Evolutionary conservation across 2,113 vertebrate genomes (phyloP).

Genomic region (Prionailurus viverrinus): DNA sequence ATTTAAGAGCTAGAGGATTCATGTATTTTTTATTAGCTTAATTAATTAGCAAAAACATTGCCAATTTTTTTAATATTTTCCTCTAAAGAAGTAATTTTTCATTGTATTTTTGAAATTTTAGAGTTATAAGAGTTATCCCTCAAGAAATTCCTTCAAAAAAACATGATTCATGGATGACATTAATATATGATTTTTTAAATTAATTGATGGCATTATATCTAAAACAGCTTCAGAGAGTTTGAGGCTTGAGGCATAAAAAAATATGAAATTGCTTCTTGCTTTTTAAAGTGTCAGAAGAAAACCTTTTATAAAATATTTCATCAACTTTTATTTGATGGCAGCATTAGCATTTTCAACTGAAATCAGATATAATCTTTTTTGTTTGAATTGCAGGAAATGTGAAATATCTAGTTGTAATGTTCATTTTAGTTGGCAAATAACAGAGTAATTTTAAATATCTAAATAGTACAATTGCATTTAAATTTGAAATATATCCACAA

Average conservation of each 20-base stretch:
- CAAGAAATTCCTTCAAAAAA: neutral
- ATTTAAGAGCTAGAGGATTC: neutral
- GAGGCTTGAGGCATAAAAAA: neutral
- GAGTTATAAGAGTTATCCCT: neutral
- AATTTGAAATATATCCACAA: neutral
- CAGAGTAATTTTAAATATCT: neutral
- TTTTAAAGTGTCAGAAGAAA: neutral
- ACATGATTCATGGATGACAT: neutral
- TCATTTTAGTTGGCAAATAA: constrained; percentile 27
- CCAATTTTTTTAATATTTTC: neutral
- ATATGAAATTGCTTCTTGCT: neutral
- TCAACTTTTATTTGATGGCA: neutral
- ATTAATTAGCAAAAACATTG: neutral
- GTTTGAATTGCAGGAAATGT: neutral
- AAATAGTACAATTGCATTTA: neutral
- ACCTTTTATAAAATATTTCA: neutral
- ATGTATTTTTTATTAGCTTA: constrained; percentile 18
- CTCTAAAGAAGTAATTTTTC: neutral
- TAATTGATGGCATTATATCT: neutral
- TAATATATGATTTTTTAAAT: neutral
- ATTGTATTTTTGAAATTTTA: neutral
- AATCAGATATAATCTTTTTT: constrained; percentile 32
- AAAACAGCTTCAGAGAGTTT: constrained; percentile 20
- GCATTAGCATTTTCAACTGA: constrained; percentile 24
- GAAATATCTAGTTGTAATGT: neutral